These are phyloP conservation scores for Bolborhynchus lineola DNA, from an alignment of 2,113 vertebrate genomes.

Conservation along the genomic window DNA sequence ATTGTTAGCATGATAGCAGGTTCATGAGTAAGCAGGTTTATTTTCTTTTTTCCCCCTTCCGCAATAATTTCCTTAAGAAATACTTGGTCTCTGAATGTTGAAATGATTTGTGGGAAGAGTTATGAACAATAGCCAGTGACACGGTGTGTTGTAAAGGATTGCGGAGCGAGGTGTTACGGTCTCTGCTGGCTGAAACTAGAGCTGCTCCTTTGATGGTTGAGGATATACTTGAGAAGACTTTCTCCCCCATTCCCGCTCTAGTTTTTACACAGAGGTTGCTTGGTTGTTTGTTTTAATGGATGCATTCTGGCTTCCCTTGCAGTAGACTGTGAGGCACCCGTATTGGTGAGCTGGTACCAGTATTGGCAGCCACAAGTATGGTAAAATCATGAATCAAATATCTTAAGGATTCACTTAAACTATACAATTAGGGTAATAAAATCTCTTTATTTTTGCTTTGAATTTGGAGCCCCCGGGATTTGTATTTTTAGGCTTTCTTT, in stretches of 20 bases:
- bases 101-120: conserved; percentile 27
- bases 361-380: not conserved
- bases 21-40: conserved; percentile 1
- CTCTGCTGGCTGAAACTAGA: conserved; percentile 57
- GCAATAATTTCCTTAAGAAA: conserved; percentile 24
- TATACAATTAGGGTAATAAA: not conserved
- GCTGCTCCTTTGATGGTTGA: conserved; percentile 42
- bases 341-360: not conserved
- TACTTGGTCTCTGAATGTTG: not conserved
- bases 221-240: not conserved
- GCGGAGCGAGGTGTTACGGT: conserved; percentile 21
- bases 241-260: accelerated
- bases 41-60: not conserved
- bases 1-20: not conserved
- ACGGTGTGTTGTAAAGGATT: not conserved
- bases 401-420: not conserved
- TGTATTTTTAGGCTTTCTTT: not conserved
- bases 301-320: not conserved
- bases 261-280: not conserved
- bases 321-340: conserved; percentile 17
- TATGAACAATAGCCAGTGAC: conserved; percentile 30
- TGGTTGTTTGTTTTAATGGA: not conserved
- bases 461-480: not conserved
- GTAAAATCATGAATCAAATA: not conserved
- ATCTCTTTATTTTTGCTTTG: not conserved